phyloP scores from a whole-genome alignment of 2,797 vertebrate genomes.

The Schizothorax lantsangensis region DNA sequence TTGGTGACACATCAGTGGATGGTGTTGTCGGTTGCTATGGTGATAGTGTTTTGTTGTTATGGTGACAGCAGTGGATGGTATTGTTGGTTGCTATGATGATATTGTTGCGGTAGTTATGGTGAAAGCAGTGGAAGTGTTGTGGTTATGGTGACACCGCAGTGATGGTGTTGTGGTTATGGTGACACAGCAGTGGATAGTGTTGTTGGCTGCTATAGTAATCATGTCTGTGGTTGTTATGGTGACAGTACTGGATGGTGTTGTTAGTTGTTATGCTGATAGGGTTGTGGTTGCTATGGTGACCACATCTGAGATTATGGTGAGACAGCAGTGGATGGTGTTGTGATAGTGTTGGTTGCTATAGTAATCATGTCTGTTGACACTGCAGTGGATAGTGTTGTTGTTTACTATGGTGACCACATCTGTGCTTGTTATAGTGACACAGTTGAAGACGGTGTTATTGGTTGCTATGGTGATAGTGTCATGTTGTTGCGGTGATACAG shows the following conservation, averaged over 20 bases:
- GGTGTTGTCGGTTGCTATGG: background rate
- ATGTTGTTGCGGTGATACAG: background rate
- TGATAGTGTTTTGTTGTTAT: background rate
- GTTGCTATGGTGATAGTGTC: background rate
- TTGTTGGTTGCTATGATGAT: background rate
- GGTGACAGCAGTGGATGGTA: background rate
- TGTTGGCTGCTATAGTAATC: background rate
- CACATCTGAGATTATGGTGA: no score
- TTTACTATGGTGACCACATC: no score
- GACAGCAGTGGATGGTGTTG: background rate
- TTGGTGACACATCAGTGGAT: background rate
- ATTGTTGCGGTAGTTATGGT: background rate
- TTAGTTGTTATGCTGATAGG: background rate
- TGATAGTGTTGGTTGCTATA: background rate
- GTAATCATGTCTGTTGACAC: background rate
- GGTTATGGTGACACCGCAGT: background rate
- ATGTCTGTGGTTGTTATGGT: background rate
- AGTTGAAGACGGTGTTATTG: background rate
- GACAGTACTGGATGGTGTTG: background rate
- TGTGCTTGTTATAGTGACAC: no score
- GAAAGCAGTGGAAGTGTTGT: background rate
- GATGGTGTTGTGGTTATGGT: background rate
- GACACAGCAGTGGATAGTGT: background rate
- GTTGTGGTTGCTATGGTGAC: background rate
- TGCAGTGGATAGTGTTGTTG: background rate